Percentiles rank a stretch among this genome's conserved stretches.
These are phyloP conservation scores for Netelia fuscicornis DNA, from an alignment of 2,888 invertebrate species.

Conservation along the genomic window DNA sequence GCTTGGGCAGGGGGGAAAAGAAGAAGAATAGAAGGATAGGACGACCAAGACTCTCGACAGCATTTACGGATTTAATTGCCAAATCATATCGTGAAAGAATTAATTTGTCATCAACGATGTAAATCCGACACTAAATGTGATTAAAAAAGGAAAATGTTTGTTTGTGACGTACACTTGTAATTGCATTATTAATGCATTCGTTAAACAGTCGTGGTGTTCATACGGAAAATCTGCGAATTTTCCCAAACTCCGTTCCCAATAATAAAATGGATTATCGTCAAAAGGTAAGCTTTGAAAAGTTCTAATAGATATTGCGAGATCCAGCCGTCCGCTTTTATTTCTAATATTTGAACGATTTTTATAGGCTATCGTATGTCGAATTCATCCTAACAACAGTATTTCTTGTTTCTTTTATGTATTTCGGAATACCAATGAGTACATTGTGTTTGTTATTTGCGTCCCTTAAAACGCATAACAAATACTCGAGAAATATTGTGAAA, in stretches of 20 bases:
- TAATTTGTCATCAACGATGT: constrained; percentile 50
- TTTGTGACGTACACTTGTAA: constrained; percentile 56
- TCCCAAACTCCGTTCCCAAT: constrained; percentile 73
- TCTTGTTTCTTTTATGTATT: too few relatives aligned
- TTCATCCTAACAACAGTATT: too few relatives aligned
- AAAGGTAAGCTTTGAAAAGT: constrained; percentile 71
- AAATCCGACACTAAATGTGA: constrained; percentile 31
- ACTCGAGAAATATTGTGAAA: too few relatives aligned
- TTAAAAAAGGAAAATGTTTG: constrained; percentile 52
- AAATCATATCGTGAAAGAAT: constrained; percentile 36
- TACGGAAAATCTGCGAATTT: constrained; percentile 74
- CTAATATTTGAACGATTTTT: constrained; percentile 1
- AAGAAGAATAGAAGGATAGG: constrained; percentile 41
- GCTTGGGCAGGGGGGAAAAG: constrained; percentile 47
- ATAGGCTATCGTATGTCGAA: neutral
- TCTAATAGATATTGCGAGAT: neutral
- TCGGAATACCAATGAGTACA: too few relatives aligned
- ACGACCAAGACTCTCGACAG: constrained; percentile 42
- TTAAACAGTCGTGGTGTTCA: constrained; percentile 72
- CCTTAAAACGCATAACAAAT: too few relatives aligned
- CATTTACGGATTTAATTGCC: constrained; percentile 48
- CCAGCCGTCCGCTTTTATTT: neutral
- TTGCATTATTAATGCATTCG: constrained; percentile 75
- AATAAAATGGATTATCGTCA: constrained; percentile 82
- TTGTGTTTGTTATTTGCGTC: too few relatives aligned